A percentile compares a stretch with the other conserved stretches of the same genome.
Conservation (phyloP, 2,888 invertebrate species). For the Pegoplata infirma region DNA sequence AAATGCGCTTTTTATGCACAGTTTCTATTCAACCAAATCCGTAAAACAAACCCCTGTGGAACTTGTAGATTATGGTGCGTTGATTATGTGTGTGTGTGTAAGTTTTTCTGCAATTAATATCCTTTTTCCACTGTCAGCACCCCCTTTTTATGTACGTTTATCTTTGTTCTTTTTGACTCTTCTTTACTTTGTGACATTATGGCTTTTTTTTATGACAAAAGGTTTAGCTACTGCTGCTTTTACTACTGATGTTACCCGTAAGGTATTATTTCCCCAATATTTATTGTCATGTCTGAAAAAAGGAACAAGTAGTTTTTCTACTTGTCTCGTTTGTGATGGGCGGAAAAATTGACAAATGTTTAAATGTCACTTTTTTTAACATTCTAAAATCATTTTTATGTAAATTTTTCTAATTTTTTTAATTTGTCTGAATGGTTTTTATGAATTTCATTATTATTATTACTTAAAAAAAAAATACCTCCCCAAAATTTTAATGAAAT, state of each 20-base stretch:
- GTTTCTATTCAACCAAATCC: background rate
- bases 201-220: constrained; percentile 47
- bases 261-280: constrained; percentile 20
- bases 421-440: constrained; percentile 24
- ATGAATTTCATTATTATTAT: constrained; percentile 21
- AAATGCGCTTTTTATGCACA: constrained; percentile 53
- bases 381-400: constrained; percentile 29
- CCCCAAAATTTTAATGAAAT: constrained; percentile 11
- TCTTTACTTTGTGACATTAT: constrained; percentile 47
- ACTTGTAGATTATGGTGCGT: background rate
- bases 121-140: constrained; percentile 40
- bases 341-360: constrained; percentile 42
- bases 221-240: constrained; percentile 10
- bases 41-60: background rate
- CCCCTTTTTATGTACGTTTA: constrained; percentile 22
- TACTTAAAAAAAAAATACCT: no score
- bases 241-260: constrained; percentile 2
- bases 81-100: no score
- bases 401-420: constrained; percentile 33
- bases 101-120: constrained; percentile 57
- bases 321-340: constrained; percentile 35
- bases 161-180: constrained; percentile 6
- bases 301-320: constrained; percentile 52
- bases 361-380: background rate
- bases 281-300: constrained; percentile 5